These are phyloP conservation scores for Tethea ocularis DNA, from an alignment of 2,888 invertebrate species.

Conservation along the genomic window DNA sequence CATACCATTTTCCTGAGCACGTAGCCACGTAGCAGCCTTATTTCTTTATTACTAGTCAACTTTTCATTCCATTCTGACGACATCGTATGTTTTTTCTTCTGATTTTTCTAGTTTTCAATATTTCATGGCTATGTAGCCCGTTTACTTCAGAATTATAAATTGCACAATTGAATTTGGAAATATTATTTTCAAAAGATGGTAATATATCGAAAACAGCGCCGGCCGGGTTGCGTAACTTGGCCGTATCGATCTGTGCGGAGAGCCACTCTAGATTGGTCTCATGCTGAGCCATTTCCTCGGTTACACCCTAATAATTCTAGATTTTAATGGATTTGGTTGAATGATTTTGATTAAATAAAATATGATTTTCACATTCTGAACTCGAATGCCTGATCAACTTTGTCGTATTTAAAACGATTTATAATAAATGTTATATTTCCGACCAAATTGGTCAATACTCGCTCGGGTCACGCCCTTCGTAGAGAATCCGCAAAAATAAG, in stretches of 20 bases:
- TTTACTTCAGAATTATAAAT: constrained; percentile 21
- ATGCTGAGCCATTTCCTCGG: constrained; percentile 48
- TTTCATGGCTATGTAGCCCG: constrained; percentile 6
- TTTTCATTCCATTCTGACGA: constrained; percentile 14
- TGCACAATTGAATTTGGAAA: constrained; percentile 24
- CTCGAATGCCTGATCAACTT: neutral
- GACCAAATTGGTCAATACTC: neutral
- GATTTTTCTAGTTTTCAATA: constrained; percentile 11
- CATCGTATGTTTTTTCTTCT: constrained; percentile 16
- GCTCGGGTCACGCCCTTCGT: neutral
- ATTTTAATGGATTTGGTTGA: neutral
- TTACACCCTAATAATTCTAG: constrained; percentile 24
- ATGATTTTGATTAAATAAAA: neutral
- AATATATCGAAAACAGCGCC: constrained; percentile 61
- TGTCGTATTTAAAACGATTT: neutral
- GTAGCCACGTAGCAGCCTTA: constrained; percentile 35
- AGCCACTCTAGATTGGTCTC: constrained; percentile 58
- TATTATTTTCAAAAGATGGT: constrained; percentile 32
- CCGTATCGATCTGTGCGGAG: constrained; percentile 77
- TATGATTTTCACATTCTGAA: neutral
- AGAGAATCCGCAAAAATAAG: neutral
- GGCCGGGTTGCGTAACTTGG: constrained; percentile 78
- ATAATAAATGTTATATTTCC: neutral
- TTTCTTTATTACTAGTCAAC: constrained; percentile 16
- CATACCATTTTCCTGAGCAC: constrained; percentile 38